Base-by-base conservation (phyloP, 2,797 vertebrate genomes). In the Urosaurus nigricauda region DNA sequence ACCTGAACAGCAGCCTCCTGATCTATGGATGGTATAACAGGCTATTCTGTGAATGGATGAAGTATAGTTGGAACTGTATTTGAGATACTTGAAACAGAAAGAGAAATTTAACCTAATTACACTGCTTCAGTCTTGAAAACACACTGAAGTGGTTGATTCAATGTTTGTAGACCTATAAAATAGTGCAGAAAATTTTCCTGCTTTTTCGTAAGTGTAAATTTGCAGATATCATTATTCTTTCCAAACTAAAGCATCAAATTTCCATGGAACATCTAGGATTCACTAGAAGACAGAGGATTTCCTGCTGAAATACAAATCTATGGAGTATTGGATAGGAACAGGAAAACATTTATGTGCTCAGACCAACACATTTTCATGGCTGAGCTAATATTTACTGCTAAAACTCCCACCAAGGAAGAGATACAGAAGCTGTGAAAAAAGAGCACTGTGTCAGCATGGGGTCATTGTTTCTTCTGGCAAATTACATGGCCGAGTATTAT, bases 401-500 rank as follows among this genome's bases (percentile, higher is more conserved):
- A 83, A 84, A 60, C 0, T 26, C 9, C 24, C 60, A 21, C 19
- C 58, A 43, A 83, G 40, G 77, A 68, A 2, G 0, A 1, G 0
- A 60, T 87, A 73, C 63, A 87, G 88, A 90, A 35, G 11, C 43
- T 35, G 8, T 74, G 1, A 80, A 81, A 56, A 89, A 32, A 13
- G 65, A 43, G 84, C 2, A 17, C 0, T 0, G 19, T 58, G 63
- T 83, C 89, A 79, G 29, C 0, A 6, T 0, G 0, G 29, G 5
- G 16, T 2, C 0, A 0, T 85, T 91, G 8, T 86, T 89, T 78
- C 29, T 7, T 86, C 32, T 82, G 24, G 77, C 78, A 93, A 81
- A 40, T 17, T 14, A 2, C 0, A 26, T 0, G 4, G 14, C 40
- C 2, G 13, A 19, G 56, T 78, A 58, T 91, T 91, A 58, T 88